Evolutionary conservation across 2,888 invertebrate genomes (phyloP).

Genomic region (Hypomecis punctinalis): DNA sequence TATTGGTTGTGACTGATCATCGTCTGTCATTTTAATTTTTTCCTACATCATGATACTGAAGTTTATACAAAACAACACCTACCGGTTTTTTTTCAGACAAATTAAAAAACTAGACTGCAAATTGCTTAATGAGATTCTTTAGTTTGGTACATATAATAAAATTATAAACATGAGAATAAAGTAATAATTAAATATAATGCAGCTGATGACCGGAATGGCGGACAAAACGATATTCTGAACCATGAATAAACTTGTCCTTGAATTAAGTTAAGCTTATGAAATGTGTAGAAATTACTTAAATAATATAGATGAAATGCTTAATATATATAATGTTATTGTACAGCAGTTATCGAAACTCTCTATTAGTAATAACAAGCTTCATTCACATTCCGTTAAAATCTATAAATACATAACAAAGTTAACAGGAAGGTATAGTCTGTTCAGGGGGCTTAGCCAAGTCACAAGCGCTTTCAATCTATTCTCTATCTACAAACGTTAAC

Average conservation of each 20-base stretch:
- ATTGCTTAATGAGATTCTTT: slow-evolving; percentile 17
- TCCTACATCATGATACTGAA: no score
- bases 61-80: no score
- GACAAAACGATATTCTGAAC: no score
- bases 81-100: neutral
- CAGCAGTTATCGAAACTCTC: neutral
- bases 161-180: neutral
- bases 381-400: slow-evolving; percentile 7
- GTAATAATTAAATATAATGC: neutral
- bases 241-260: no score
- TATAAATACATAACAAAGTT: slow-evolving; percentile 22
- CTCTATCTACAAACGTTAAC: no score
- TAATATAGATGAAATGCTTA: neutral
- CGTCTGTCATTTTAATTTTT: no score
- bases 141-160: neutral
- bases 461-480: no score
- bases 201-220: no score
- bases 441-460: no score
- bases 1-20: no score
- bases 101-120: neutral
- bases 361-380: slow-evolving; percentile 9
- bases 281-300: neutral
- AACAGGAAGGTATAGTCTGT: slow-evolving; percentile 17
- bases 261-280: neutral
- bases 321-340: neutral